Conservation (phyloP, 2,797 vertebrate species). For the Borostomias antarcticus region DNA sequence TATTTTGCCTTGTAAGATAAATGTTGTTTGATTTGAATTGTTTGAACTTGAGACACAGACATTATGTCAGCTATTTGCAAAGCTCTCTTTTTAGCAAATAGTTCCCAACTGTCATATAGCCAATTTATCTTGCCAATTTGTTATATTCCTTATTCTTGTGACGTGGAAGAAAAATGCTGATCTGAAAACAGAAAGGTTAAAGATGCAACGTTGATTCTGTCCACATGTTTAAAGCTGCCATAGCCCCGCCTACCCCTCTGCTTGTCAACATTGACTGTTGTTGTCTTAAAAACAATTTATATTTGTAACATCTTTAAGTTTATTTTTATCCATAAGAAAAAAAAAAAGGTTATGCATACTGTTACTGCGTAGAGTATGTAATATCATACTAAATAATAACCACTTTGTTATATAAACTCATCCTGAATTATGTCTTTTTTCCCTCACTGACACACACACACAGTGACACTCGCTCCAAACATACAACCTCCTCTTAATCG, state of each 20-base stretch:
- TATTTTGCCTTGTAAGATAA: constrained; percentile 45
- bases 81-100: constrained; percentile 57
- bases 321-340: constrained; percentile 71
- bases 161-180: constrained; percentile 47
- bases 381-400: constrained; percentile 77
- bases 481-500: not conserved
- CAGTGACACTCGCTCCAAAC: not conserved
- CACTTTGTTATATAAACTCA: constrained; percentile 78
- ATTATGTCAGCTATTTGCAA: constrained; percentile 68
- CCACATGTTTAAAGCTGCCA: constrained; percentile 55
- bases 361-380: constrained; percentile 68
- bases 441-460: no score
- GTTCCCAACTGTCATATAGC: constrained; percentile 65
- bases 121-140: constrained; percentile 57
- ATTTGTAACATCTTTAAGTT: constrained; percentile 79
- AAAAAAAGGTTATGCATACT: constrained; percentile 65
- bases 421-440: constrained; percentile 42
- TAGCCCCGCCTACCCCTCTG: constrained; percentile 70
- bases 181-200: constrained; percentile 56
- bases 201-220: constrained; percentile 56
- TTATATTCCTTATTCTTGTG: constrained; percentile 52
- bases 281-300: constrained; percentile 78
- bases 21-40: constrained; percentile 42
- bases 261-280: constrained; percentile 59
- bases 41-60: constrained; percentile 50